A percentile compares a stretch with the other conserved stretches of the same genome.
These are phyloP conservation scores for Drosophila ironensis DNA, from an alignment of 1,140 invertebrate species.

Conservation along the genomic window DNA sequence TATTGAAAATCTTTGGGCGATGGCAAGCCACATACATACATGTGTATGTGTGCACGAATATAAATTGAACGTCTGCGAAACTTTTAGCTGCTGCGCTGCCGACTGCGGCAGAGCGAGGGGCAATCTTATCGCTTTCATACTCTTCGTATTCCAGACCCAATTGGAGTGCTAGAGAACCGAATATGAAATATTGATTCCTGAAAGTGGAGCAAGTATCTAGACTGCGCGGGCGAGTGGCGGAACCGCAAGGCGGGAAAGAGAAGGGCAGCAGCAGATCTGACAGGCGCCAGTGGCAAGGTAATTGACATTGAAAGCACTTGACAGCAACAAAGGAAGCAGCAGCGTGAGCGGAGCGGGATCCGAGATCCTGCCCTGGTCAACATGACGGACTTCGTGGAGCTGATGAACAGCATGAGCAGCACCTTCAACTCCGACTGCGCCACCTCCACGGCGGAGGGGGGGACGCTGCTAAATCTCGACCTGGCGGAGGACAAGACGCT, in stretches of 20 bases:
- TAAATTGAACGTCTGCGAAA: no score
- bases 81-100: constrained; percentile 12
- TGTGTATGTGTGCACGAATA: no score
- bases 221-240: no score
- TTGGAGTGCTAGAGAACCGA: constrained; percentile 4
- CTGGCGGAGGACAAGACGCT: constrained; percentile 79
- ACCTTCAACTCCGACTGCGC: constrained; percentile 76
- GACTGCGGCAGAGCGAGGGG: background rate
- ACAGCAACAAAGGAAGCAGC: background rate
- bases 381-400: constrained; percentile 73
- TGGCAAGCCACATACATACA: constrained; percentile 12
- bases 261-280: background rate
- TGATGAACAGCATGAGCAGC: constrained; percentile 74
- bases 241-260: constrained; percentile 5
- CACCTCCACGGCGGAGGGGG: constrained; percentile 68
- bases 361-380: background rate
- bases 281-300: no score
- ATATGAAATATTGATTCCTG: constrained; percentile 33
- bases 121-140: constrained; percentile 25
- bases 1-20: constrained; percentile 2
- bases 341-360: background rate
- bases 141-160: constrained; percentile 18
- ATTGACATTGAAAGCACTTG: background rate
- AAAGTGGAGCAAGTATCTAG: background rate
- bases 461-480: constrained; percentile 62